Evolutionary conservation across 2,888 invertebrate genomes (phyloP).

Genomic region (Idaea biselata): DNA sequence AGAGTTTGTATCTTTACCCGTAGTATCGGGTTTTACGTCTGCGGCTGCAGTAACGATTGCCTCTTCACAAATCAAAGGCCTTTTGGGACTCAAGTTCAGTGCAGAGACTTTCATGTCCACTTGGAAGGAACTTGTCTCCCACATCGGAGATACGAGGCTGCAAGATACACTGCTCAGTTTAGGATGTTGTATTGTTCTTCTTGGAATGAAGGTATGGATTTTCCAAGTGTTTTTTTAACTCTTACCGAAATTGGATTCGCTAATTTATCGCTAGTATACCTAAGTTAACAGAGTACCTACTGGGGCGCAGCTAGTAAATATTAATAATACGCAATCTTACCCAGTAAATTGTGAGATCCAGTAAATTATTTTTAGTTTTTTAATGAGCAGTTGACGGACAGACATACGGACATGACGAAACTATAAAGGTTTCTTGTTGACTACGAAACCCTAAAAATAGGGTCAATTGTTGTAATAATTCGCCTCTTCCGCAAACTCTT

Average conservation of each 20-base stretch:
- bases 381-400: too few relatives aligned
- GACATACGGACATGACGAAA: too few relatives aligned
- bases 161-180: slow-evolving; percentile 83
- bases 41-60: slow-evolving; percentile 88
- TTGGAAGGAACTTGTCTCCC: slow-evolving; percentile 77
- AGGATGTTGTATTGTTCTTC: slow-evolving; percentile 80
- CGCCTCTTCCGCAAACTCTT: too few relatives aligned
- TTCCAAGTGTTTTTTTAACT: not conserved
- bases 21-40: slow-evolving; percentile 88
- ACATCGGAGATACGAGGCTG: slow-evolving; percentile 76
- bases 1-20: slow-evolving; percentile 87
- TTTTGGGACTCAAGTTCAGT: slow-evolving; percentile 82
- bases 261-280: not conserved
- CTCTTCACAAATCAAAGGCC: slow-evolving; percentile 86
- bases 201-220: slow-evolving; percentile 81
- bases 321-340: too few relatives aligned
- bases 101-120: slow-evolving; percentile 83
- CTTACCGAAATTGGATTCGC: not conserved
- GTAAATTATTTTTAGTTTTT: too few relatives aligned
- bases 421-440: too few relatives aligned
- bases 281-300: not conserved
- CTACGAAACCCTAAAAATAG: too few relatives aligned
- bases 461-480: too few relatives aligned
- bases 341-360: too few relatives aligned
- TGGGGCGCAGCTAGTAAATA: too few relatives aligned